Percentiles rank a stretch among this genome's conserved stretches.
phyloP scores from a whole-genome alignment of 2,797 vertebrate species.

The Loris lydekkerianus region DNA sequence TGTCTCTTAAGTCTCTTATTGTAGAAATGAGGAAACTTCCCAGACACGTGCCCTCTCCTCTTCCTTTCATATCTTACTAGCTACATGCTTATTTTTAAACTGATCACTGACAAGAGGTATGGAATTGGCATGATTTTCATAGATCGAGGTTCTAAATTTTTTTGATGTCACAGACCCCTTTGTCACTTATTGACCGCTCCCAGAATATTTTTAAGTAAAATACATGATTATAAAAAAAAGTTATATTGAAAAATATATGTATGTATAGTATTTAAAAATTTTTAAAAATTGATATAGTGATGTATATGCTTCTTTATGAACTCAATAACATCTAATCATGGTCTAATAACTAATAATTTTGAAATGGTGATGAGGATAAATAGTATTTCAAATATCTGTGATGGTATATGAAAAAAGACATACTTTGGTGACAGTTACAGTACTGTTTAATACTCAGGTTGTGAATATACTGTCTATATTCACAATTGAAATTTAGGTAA shows the following conservation, averaged over 20 bases:
- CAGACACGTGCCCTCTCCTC: neutral
- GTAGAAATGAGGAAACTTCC: conserved; percentile 46
- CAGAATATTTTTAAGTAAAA: conserved; percentile 57
- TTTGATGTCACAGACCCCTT: conserved; percentile 58
- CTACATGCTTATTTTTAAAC: conserved; percentile 50
- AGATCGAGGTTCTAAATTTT: conserved; percentile 23
- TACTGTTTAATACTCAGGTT: conserved; percentile 47
- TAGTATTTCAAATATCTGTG: conserved; percentile 45
- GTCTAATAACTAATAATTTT: conserved; percentile 56
- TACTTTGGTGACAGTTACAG: conserved; percentile 24
- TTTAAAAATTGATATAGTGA: conserved; percentile 54
- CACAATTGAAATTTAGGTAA: conserved; percentile 57
- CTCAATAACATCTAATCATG: conserved; percentile 14
- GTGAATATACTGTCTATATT: neutral
- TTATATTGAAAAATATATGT: conserved; percentile 11
- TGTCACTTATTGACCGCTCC: neutral
- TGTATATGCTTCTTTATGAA: conserved; percentile 55
- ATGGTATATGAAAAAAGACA: conserved; percentile 43
- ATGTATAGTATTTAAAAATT: neutral
- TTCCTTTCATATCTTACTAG: conserved; percentile 58
- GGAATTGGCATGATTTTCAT: conserved; percentile 16
- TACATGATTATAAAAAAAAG: conserved; percentile 24
- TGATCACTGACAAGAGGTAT: neutral
- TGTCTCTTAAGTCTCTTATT: conserved; percentile 20
- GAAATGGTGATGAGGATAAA: conserved; percentile 34